Evolutionary conservation across 2,113 vertebrate genomes (phyloP), one percentile per base, ranked within the genome.

Genomic region (Chlamydotis undulata): DNA sequence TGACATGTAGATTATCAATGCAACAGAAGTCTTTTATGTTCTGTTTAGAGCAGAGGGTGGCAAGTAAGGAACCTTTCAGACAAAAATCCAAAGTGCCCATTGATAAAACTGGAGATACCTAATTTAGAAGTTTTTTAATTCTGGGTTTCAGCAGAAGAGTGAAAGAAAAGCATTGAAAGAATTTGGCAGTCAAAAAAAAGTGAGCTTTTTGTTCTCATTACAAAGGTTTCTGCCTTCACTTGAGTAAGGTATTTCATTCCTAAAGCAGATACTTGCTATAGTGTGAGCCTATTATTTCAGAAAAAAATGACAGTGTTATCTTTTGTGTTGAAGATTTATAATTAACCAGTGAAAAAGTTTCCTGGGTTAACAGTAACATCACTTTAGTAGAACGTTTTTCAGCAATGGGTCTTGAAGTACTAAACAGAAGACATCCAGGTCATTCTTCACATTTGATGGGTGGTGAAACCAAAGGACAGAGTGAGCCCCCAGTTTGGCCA

Each of bases 161-260:
- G 24, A 47, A 84, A 95, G 26, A 68, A 87, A 91, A 80, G 37
- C 52, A 37, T 13, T 71, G 81, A 75, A 82, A 74, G 50, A 83
- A 80, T 61, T 60, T 56, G 47, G 14, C 67, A 90, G 64, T 65
- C 7, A 68, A 65, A 77, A 56, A 35, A 49, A 49, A 13, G 7
- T 6, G 52, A 70, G 52, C 23, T 50, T 92, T 95, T 95, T 83
- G 28, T 89, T 93, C 90, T 78, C 14, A 24, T 67, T 93, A 79
- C 89, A 89, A 79, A 92, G 63, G 9, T 14, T 37, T 96, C 93
- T 91, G 25, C 69, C 71, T 91, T 86, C 65, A 67, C 33, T 96
- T 86, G 45, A 64, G 31, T 84, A 63, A 86, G 39, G 64, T 90
- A 55, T 97, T 95, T 89, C 13, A 91, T 94, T 95, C 95, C 81